Evolutionary conservation across 2,113 vertebrate genomes (phyloP), one percentile per base, ranked within the genome.

Genomic region (Isichthys henryi): DNA sequence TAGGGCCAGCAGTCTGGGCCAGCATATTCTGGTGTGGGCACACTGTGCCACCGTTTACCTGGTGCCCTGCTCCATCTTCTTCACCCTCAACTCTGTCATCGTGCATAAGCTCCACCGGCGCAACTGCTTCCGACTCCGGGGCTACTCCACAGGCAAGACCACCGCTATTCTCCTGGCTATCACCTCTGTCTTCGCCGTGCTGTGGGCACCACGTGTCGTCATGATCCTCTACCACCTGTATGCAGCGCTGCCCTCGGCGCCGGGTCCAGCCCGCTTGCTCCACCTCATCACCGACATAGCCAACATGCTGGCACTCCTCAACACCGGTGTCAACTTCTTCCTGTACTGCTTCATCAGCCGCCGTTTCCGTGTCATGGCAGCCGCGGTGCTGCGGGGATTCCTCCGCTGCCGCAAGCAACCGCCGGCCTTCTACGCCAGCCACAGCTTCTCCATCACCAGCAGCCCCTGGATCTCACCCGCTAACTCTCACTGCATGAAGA

Each of bases 271-370:
- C 90, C 96, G 96, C 92, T 92, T 98, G 83, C 96, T 97, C 3
- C 97, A 99, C 74, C 92, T 97, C 52, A 95, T 97, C 88, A 97
- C 97, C 0, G 98, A 99, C 58, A 70, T 99, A 0, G 98, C 98
- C 39, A 99, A 99, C 90, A 99, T 99, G 98, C 93, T 99, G 0
- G 98, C 98, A 0, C 93, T 99, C 88, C 96, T 99, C 89, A 99
- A 99, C 96, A 98, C 98, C 0, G 97, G 97, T 0, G 97, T 99
- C 95, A 99, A 99, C 93, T 99, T 99, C 96, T 99, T 99, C 95
- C 96, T 99, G 80, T 99, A 99, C 93, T 99, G 98, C 92, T 99
- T 99, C 94, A 98, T 99, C 92, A 99, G 98, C 95, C 98, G 98
- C 95, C 96, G 98, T 4, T 99, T 99, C 94, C 96, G 98, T 58